phyloP scores from a whole-genome alignment of 2,113 vertebrate species.

The Sialia sialis region DNA sequence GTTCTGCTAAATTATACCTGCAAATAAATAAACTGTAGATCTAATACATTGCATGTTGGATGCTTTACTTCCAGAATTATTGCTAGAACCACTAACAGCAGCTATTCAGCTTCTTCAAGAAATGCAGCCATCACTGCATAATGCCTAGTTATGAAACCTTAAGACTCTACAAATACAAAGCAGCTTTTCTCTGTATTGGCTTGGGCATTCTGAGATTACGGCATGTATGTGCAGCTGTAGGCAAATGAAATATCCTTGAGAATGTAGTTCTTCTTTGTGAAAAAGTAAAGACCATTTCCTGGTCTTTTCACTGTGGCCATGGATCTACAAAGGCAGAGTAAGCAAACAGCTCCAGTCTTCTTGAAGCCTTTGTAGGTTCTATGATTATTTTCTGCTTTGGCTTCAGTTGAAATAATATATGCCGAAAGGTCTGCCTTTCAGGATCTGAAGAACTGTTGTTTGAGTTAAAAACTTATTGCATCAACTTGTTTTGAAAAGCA shows the following conservation, averaged over 20 bases:
- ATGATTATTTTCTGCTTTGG: background rate
- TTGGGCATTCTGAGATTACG: background rate
- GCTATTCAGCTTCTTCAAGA: background rate
- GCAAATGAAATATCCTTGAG: background rate
- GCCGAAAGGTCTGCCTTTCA: background rate
- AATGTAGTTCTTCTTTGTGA: background rate
- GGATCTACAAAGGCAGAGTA: background rate
- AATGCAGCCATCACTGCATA: background rate
- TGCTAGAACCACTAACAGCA: background rate
- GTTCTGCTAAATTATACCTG: conserved; percentile 33
- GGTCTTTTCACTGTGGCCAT: background rate
- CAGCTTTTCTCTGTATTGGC: background rate
- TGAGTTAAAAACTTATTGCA: background rate
- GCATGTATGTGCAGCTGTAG: background rate
- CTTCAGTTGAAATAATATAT: background rate
- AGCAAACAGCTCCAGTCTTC: background rate
- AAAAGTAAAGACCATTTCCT: background rate
- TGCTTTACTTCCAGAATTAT: conserved; percentile 21
- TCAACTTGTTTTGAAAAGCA: background rate
- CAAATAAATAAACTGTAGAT: conserved; percentile 33
- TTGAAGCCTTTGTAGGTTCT: background rate
- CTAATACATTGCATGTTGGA: conserved; percentile 7
- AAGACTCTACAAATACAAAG: background rate
- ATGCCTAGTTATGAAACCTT: background rate
- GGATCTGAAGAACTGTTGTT: background rate